phyloP scores from a whole-genome alignment of 1,140 invertebrate species.

The Uloborus diversus region DNA sequence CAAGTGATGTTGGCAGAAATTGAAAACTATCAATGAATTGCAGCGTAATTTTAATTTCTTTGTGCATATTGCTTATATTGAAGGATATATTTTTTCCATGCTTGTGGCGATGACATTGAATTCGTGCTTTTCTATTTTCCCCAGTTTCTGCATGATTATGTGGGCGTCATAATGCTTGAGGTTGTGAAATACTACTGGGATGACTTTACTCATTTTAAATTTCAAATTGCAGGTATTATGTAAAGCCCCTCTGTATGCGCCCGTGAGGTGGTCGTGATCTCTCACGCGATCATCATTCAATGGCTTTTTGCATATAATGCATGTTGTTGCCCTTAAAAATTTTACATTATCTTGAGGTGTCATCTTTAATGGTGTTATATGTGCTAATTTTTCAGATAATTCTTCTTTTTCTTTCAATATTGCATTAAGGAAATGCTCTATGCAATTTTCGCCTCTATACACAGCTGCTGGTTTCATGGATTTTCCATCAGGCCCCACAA shows the following conservation, averaged over 20 bases:
- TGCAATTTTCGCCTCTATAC: not conserved
- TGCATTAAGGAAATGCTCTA: not conserved
- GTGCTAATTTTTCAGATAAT: not conserved
- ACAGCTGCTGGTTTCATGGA: not conserved
- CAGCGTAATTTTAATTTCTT: not conserved
- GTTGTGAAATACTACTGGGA: constrained; percentile 21
- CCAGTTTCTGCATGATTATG: not conserved
- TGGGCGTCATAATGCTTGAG: not conserved
- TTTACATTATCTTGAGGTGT: not conserved
- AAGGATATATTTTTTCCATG: constrained; percentile 7
- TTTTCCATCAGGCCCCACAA: not conserved
- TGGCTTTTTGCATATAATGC: not conserved
- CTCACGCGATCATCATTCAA: not conserved
- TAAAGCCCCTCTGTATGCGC: not conserved
- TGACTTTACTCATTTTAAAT: not conserved
- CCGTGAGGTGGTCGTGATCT: constrained; percentile 12
- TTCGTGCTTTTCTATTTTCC: not conserved
- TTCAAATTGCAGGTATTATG: constrained; percentile 25
- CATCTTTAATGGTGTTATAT: not conserved
- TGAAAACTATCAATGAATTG: not conserved
- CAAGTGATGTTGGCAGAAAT: not conserved
- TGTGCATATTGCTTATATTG: not conserved
- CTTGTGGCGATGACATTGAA: not conserved
- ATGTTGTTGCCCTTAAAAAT: not conserved
- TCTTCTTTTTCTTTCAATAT: not conserved